phyloP scores from a whole-genome alignment of 2,797 vertebrate species.

The Manis javanica region DNA sequence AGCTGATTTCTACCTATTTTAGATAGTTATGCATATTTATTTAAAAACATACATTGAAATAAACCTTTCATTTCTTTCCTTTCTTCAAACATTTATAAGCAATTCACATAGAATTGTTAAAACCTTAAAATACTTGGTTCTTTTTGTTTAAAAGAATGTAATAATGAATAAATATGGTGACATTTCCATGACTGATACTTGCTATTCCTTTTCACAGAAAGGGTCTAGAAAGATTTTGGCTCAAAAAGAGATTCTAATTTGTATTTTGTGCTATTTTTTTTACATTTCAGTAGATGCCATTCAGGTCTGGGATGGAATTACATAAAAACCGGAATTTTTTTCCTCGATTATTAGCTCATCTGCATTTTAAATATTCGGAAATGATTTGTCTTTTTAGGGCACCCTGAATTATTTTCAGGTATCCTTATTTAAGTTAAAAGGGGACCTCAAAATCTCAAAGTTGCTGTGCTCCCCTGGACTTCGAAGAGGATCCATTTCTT shows the following conservation, averaged over 20 bases:
- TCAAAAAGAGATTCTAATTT: neutral
- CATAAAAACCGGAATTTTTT: neutral
- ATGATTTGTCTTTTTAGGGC: neutral
- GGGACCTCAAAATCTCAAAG: neutral
- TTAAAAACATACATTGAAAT: neutral
- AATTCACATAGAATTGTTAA: neutral
- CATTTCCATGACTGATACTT: neutral
- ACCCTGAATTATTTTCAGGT: slow-evolving; percentile 11
- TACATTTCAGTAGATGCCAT: neutral
- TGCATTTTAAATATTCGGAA: neutral
- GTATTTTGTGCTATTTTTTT: neutral
- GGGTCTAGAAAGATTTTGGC: neutral
- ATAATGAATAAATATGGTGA: neutral
- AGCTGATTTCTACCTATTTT: neutral
- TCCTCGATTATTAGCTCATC: neutral
- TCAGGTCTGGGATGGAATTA: neutral
- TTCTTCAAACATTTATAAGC: neutral
- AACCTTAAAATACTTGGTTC: neutral
- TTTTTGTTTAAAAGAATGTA: neutral
- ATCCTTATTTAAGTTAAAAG: neutral
- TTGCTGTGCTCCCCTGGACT: neutral
- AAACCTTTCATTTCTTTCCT: neutral
- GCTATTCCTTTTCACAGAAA: neutral
- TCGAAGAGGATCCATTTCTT: slow-evolving; percentile 3
- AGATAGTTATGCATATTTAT: neutral